Evolutionary conservation across 2,888 invertebrate species (phyloP), one percentile per base, ranked within the genome.

Genomic region (Bruchidius siliquastri): DNA sequence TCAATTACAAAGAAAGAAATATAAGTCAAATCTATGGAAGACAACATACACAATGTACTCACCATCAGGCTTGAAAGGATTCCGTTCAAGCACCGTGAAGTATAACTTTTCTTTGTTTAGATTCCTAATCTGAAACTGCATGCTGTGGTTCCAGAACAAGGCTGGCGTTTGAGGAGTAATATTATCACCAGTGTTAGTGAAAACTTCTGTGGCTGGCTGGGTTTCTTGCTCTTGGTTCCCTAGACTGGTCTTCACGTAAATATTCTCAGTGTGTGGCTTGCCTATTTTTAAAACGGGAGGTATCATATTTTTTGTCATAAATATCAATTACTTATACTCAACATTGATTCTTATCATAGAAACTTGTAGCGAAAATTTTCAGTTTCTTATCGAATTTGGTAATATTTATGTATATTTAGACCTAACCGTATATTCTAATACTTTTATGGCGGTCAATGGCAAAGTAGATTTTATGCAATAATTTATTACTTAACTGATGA

Each of bases 101-200:
- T 90, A 91, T 18, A 94, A 87, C 22, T 91, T 90, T 82, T 93
- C 93, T 81, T 92, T 90, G 70, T 90, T 84, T 2, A 93, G 84
- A 83, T 93, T 91, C 81, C 91, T 90, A 71, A 94, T 89, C 76
- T 91, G 90, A 84, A 94, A 94, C 85, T 93, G 93, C 93, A 93
- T 93, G 71, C 91, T 91, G 72, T 90, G 88, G 83, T 93, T 92
- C 93, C 93, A 94, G 75, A 91, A 87, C 18, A 93, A 90, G 21
- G 81, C 81, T 0, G 86, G 85, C 68, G 83, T 81, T 76, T 82
- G 84, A 0, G 85, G 85, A 21, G 78, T 77, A 22, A 83, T 83
- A 75, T 84, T 85, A 75, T 83, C 83, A 2, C 82, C 78, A 2
- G 86, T 86, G 76, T 86, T 86, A 20, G 77, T 86, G 73, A 87